phyloP scores from a whole-genome alignment of 2,888 invertebrate species.

The Platycheirus albimanus region DNA sequence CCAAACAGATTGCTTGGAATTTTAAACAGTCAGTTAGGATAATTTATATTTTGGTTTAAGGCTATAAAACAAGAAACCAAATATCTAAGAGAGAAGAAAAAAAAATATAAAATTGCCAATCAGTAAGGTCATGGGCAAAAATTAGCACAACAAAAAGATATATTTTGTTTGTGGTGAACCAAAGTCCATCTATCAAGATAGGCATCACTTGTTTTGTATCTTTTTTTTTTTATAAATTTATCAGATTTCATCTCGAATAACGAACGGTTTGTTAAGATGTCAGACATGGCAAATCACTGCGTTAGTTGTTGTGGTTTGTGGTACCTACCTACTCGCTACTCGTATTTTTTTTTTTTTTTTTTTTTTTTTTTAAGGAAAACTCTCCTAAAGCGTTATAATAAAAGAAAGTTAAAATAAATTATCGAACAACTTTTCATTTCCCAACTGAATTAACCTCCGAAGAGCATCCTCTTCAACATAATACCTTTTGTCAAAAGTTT shows the following conservation, averaged over 20 bases:
- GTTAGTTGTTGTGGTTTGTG: neutral
- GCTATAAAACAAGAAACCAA: neutral
- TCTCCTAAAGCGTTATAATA: neutral
- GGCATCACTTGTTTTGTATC: conserved; percentile 23
- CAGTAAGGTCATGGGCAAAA: conserved; percentile 8
- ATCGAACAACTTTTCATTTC: conserved; percentile 44
- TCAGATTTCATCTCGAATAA: neutral
- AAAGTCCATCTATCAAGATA: conserved; percentile 45
- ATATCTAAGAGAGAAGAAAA: too few species aligned
- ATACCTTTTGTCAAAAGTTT: conserved; percentile 26
- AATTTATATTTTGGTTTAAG: conserved; percentile 5
- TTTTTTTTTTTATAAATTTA: neutral
- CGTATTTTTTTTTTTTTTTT: too few species aligned
- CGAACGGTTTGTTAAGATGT: conserved; percentile 47
- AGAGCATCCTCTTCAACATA: conserved; percentile 43
- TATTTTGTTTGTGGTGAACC: neutral
- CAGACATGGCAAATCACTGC: conserved; percentile 63
- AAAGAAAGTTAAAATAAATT: conserved; percentile 55
- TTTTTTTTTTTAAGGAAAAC: too few species aligned
- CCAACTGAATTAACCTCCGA: conserved; percentile 27
- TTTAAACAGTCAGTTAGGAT: neutral
- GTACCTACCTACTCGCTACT: too few species aligned
- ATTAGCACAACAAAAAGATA: conserved; percentile 19
- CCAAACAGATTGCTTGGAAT: neutral
- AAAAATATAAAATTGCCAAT: conserved; percentile 10